Percentiles rank a stretch among this genome's conserved stretches.
These are phyloP conservation scores for Danaus melanippus DNA, from an alignment of 1,140 invertebrate species.

Conservation along the genomic window DNA sequence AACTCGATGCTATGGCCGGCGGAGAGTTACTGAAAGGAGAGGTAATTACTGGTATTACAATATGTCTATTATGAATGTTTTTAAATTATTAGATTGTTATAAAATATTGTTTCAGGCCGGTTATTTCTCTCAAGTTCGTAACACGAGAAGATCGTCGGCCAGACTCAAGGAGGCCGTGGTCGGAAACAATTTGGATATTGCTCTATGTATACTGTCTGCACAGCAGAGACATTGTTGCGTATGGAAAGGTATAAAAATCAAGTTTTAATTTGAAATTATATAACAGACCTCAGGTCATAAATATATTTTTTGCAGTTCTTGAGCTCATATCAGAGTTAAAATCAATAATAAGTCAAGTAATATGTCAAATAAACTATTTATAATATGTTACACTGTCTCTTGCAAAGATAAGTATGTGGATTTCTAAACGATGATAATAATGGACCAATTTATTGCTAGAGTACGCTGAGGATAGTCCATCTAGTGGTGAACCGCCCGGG, in stretches of 20 bases:
- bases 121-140: conserved; percentile 96
- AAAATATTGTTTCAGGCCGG: conserved; percentile 75
- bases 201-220: conserved; percentile 94
- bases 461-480: conserved; percentile 78
- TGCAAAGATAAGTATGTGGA: too few species aligned
- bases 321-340: too few species aligned
- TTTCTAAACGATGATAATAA: background rate
- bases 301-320: background rate
- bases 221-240: conserved; percentile 93
- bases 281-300: too few species aligned
- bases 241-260: conserved; percentile 50
- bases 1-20: conserved; percentile 95
- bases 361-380: too few species aligned
- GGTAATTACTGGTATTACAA: conserved; percentile 67
- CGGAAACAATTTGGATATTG: conserved; percentile 92
- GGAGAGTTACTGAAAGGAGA: conserved; percentile 96
- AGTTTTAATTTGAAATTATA: too few species aligned
- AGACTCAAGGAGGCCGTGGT: conserved; percentile 96
- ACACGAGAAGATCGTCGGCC: conserved; percentile 95
- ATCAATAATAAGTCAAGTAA: too few species aligned
- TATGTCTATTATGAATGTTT: conserved; percentile 1
- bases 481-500: conserved; percentile 75
- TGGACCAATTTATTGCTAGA: conserved; percentile 73
- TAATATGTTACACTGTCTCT: too few species aligned
- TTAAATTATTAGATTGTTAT: background rate